A percentile compares a stretch with the other conserved stretches of the same genome.
phyloP scores from a whole-genome alignment of 2,113 vertebrate genomes.

The Aptenodytes forsteri region DNA sequence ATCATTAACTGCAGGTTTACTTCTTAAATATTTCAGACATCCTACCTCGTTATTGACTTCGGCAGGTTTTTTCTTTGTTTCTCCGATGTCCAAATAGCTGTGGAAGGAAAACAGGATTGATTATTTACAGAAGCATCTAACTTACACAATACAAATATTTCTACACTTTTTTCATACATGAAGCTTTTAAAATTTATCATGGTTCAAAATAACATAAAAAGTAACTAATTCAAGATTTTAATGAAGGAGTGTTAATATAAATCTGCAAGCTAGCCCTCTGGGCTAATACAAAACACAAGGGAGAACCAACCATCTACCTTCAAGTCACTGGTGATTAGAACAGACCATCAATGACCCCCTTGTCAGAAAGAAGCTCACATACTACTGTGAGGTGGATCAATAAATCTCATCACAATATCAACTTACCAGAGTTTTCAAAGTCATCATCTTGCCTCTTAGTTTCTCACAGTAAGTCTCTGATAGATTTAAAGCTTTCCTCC shows the following conservation, averaged over 20 bases:
- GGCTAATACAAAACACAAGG: not conserved
- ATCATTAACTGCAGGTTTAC: not conserved
- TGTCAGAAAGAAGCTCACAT: not conserved
- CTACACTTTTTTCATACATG: not conserved
- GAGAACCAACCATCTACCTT: not conserved
- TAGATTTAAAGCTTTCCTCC: not conserved
- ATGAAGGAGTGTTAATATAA: not conserved
- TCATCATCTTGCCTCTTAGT: not conserved
- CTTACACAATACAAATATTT: not conserved
- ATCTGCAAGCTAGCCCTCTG: not conserved
- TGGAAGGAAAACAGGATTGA: not conserved
- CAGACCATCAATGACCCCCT: not conserved
- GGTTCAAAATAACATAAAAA: not conserved
- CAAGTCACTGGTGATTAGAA: not conserved
- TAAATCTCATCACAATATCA: not conserved
- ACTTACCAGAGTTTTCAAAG: not conserved
- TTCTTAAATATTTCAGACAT: not conserved
- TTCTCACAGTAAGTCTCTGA: not conserved
- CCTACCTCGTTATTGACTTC: slow-evolving; percentile 83
- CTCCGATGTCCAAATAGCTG: slow-evolving; percentile 91
- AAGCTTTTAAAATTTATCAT: not conserved
- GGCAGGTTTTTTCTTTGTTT: slow-evolving; percentile 83
- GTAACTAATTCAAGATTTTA: not conserved
- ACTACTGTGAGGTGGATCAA: not conserved
- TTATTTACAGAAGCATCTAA: not conserved